Percentiles rank a stretch among this genome's conserved stretches.
These are phyloP conservation scores for Enteromius paludinosus DNA, from an alignment of 2,797 vertebrate species.

Conservation along the genomic window DNA sequence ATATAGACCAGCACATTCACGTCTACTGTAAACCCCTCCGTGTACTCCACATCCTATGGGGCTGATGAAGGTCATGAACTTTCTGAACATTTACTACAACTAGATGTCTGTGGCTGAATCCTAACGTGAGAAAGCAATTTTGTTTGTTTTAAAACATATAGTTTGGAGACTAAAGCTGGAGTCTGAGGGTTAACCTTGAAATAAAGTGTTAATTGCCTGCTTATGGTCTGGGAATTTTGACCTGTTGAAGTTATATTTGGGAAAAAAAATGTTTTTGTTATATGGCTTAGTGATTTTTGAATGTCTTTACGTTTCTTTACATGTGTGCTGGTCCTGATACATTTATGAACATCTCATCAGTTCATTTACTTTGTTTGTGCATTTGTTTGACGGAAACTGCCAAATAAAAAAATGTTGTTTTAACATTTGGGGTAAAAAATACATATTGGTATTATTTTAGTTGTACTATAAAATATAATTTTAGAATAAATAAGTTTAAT, in stretches of 20 bases:
- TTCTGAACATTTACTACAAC: background rate
- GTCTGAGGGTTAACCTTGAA: conserved; percentile 54
- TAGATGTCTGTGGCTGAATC: background rate
- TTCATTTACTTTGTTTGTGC: background rate
- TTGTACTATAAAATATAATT: background rate
- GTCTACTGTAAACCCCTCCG: conserved; percentile 17
- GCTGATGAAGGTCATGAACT: conserved; percentile 37
- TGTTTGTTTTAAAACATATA: too few species aligned
- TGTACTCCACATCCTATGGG: conserved; percentile 13
- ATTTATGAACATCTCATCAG: background rate
- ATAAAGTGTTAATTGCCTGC: conserved; percentile 62
- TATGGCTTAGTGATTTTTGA: background rate
- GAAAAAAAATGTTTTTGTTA: background rate
- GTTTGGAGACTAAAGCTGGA: conserved; percentile 8
- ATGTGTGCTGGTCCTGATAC: background rate
- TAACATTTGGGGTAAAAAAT: background rate
- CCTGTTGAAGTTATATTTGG: background rate
- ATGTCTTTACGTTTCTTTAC: background rate
- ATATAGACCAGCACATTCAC: conserved; percentile 27
- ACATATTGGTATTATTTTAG: background rate
- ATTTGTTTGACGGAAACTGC: background rate
- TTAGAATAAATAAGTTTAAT: background rate
- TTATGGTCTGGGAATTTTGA: background rate
- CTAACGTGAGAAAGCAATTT: background rate
- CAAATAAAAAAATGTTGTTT: background rate